phyloP scores from a whole-genome alignment of 2,888 invertebrate genomes.

The Maniola hyperantus region DNA sequence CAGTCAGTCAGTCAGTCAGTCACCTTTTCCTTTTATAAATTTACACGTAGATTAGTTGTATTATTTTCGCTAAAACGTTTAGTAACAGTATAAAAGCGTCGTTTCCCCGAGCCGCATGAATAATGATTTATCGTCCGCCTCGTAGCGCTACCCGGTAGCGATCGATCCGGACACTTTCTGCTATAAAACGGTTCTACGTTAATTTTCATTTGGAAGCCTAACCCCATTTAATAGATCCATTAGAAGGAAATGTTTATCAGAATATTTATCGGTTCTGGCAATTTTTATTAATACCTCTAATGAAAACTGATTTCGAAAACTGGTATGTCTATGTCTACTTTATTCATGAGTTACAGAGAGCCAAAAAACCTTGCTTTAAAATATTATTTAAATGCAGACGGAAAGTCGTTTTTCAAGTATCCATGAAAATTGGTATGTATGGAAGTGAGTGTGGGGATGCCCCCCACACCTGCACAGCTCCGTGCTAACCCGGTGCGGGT shows the following conservation, averaged over 20 bases:
- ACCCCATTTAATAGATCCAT: slow-evolving; percentile 19
- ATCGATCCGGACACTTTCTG: slow-evolving; percentile 31
- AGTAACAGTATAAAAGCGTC: slow-evolving; percentile 29
- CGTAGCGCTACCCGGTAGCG: slow-evolving; percentile 9
- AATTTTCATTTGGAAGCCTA: slow-evolving; percentile 29
- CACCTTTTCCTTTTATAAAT: too few relatives aligned
- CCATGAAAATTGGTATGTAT: too few relatives aligned
- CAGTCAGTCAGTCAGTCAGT: too few relatives aligned
- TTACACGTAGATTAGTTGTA: too few relatives aligned
- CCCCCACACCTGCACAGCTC: too few relatives aligned
- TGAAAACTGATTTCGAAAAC: not conserved
- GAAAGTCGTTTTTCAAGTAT: too few relatives aligned
- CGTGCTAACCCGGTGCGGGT: too few relatives aligned
- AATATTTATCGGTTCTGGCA: slow-evolving; percentile 7
- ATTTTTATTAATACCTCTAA: not conserved
- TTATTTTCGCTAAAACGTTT: slow-evolving; percentile 27
- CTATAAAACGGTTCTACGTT: slow-evolving; percentile 29
- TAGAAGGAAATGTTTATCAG: slow-evolving; percentile 10
- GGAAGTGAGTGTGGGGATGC: too few relatives aligned
- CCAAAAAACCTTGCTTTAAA: too few relatives aligned
- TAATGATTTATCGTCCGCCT: slow-evolving; percentile 25
- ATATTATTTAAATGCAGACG: too few relatives aligned
- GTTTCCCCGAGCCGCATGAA: slow-evolving; percentile 27
- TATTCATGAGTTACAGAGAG: too few relatives aligned
- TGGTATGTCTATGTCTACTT: too few relatives aligned